Evolutionary conservation across 2,888 invertebrate species (phyloP).

Genomic region (Stictocephala bisonia): DNA sequence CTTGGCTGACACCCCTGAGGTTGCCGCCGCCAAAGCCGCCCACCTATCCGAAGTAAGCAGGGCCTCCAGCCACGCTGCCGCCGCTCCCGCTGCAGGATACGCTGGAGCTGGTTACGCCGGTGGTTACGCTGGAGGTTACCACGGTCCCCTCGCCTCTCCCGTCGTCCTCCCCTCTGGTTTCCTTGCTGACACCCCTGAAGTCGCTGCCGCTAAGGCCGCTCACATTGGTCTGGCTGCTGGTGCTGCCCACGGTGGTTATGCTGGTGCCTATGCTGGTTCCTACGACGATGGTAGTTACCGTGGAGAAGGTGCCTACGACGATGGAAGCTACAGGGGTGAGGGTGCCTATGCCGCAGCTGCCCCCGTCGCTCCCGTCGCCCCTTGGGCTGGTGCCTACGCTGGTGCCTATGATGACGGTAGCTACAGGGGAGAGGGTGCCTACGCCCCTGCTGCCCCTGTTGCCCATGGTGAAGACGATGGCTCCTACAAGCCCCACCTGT

Average conservation of each 20-base stretch:
- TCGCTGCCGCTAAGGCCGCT: conserved; percentile 4
- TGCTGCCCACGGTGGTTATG: conserved; percentile 15
- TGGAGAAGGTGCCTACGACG: too few relatives aligned
- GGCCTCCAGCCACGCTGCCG: conserved; percentile 47
- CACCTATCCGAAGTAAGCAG: conserved; percentile 31
- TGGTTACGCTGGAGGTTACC: conserved; percentile 35
- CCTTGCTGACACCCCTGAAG: conserved; percentile 2
- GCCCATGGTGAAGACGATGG: conserved; percentile 37
- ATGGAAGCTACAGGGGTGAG: too few relatives aligned
- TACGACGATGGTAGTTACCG: too few relatives aligned
- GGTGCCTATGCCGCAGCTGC: conserved; percentile 30
- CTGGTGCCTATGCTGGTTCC: too few relatives aligned
- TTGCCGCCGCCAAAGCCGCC: conserved; percentile 42
- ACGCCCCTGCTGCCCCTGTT: not conserved
- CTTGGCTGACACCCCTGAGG: conserved; percentile 52
- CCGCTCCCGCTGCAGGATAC: not conserved
- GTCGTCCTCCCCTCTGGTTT: conserved; percentile 16
- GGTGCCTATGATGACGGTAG: conserved; percentile 21
- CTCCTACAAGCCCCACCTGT: conserved; percentile 45
- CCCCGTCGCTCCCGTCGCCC: too few relatives aligned
- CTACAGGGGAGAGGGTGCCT: conserved; percentile 16
- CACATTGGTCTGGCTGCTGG: conserved; percentile 12
- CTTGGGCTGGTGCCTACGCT: conserved; percentile 2
- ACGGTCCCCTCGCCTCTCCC: conserved; percentile 6
- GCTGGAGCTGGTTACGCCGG: conserved; percentile 19